These are phyloP conservation scores for Furcula furcula DNA, from an alignment of 2,888 invertebrate species.

Conservation along the genomic window DNA sequence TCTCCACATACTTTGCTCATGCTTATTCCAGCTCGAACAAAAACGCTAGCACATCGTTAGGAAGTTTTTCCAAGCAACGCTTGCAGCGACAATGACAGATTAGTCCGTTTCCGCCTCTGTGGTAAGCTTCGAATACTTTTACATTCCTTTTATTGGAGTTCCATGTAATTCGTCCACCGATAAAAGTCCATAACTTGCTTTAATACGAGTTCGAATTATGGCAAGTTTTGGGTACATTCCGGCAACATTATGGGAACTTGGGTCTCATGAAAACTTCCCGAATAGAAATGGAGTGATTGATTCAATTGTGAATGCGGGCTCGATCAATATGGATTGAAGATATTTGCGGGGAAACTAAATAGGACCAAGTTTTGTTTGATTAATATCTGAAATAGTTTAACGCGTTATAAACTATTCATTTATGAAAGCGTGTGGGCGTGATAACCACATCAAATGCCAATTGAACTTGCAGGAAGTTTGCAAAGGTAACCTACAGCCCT, in stretches of 20 bases:
- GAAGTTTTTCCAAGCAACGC: slow-evolving; percentile 46
- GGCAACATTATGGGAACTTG: slow-evolving; percentile 18
- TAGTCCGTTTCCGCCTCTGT: slow-evolving; percentile 27
- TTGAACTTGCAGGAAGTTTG: too few relatives aligned
- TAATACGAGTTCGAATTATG: slow-evolving; percentile 3
- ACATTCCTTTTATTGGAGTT: slow-evolving; percentile 26
- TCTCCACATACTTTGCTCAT: slow-evolving; percentile 7
- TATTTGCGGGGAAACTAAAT: not conserved
- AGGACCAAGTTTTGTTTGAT: not conserved
- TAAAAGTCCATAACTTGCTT: slow-evolving; percentile 8
- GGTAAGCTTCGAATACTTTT: slow-evolving; percentile 16
- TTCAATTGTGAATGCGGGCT: slow-evolving; percentile 8
- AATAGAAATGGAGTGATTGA: slow-evolving; percentile 27
- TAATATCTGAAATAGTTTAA: not conserved
- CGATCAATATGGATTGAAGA: not conserved
- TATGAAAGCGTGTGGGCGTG: too few relatives aligned
- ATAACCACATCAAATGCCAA: too few relatives aligned
- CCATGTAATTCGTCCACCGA: slow-evolving; percentile 12
- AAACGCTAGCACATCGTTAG: slow-evolving; percentile 47
- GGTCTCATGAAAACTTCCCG: slow-evolving; percentile 12
- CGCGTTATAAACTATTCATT: too few relatives aligned
- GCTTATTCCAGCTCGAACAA: slow-evolving; percentile 30
- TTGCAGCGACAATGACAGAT: slow-evolving; percentile 53
- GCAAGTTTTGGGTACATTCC: slow-evolving; percentile 2
- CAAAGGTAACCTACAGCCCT: too few relatives aligned